Percentiles rank a stretch among this genome's conserved stretches.
phyloP scores from a whole-genome alignment of 2,113 vertebrate genomes.

The Nannospalax galili region DNA sequence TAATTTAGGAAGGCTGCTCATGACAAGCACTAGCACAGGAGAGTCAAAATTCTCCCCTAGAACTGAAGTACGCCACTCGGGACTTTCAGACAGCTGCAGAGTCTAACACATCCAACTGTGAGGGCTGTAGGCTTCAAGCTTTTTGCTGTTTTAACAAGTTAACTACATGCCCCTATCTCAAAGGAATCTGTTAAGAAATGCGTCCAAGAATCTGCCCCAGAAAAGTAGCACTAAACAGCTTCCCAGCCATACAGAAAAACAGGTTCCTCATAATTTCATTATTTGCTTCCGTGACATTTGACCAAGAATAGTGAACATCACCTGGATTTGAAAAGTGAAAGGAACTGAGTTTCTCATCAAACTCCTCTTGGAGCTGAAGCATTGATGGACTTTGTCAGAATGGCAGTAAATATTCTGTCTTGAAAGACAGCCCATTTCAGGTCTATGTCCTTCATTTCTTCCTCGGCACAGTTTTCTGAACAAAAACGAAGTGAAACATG shows the following conservation, averaged over 20 bases:
- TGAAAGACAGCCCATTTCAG: neutral
- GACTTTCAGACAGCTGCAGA: conserved; percentile 58
- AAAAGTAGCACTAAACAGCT: conserved; percentile 1
- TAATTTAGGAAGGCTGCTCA: conserved; percentile 13
- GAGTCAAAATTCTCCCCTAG: neutral
- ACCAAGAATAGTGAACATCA: neutral
- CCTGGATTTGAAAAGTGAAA: neutral
- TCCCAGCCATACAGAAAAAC: neutral
- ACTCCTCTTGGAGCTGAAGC: neutral
- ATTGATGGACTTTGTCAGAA: neutral
- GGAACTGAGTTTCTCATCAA: neutral
- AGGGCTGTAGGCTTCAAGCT: neutral
- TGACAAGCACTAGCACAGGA: neutral
- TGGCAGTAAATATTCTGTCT: neutral
- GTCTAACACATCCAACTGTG: conserved; percentile 6
- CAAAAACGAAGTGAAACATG: neutral
- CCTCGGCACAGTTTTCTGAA: conserved; percentile 35
- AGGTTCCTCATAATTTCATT: neutral
- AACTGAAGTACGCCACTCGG: conserved; percentile 46
- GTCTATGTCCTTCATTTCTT: neutral
- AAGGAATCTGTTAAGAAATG: conserved; percentile 37
- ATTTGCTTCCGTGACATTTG: neutral
- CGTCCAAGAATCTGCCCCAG: neutral
- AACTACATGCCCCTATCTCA: conserved; percentile 19
- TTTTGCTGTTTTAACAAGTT: conserved; percentile 43